phyloP scores from a whole-genome alignment of 1,140 invertebrate genomes.

The Trichonephila clavipes region DNA sequence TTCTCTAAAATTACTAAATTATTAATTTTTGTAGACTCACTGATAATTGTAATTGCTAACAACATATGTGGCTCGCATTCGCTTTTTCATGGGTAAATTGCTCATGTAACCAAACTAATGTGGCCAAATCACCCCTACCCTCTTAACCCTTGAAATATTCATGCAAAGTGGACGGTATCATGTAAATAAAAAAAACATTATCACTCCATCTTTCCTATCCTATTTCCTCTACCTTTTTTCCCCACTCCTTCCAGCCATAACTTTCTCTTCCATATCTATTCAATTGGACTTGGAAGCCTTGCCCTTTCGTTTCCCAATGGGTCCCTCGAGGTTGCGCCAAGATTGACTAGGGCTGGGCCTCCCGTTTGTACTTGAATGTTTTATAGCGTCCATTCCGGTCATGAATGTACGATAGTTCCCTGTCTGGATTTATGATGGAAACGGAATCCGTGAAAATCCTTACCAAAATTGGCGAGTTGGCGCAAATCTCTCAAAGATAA shows the following conservation, averaged over 20 bases:
- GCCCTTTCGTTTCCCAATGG: slow-evolving; percentile 5
- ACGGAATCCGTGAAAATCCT: not conserved
- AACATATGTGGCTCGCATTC: too few relatives aligned
- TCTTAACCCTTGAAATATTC: not conserved
- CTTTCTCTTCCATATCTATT: not conserved
- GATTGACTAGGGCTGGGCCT: not conserved
- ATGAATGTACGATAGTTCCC: not conserved
- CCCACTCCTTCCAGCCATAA: not conserved
- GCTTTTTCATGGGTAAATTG: too few relatives aligned
- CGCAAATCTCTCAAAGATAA: not conserved
- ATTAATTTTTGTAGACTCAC: too few relatives aligned
- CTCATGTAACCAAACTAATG: not conserved
- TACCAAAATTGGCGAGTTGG: slow-evolving; percentile 14
- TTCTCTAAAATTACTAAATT: too few relatives aligned
- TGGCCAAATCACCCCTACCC: not conserved
- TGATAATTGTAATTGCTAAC: too few relatives aligned
- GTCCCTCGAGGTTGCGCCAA: slow-evolving; percentile 16
- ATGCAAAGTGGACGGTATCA: not conserved
- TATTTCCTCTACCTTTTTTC: not conserved
- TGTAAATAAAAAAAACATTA: not conserved
- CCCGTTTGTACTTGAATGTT: slow-evolving; percentile 9
- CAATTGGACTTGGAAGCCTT: slow-evolving; percentile 32
- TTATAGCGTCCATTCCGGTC: slow-evolving; percentile 28
- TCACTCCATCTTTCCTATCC: not conserved
- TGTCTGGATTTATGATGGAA: slow-evolving; percentile 2